Conservation (phyloP, 92 coral and sea anemone genomes). For the Siderastrea siderea region DNA sequence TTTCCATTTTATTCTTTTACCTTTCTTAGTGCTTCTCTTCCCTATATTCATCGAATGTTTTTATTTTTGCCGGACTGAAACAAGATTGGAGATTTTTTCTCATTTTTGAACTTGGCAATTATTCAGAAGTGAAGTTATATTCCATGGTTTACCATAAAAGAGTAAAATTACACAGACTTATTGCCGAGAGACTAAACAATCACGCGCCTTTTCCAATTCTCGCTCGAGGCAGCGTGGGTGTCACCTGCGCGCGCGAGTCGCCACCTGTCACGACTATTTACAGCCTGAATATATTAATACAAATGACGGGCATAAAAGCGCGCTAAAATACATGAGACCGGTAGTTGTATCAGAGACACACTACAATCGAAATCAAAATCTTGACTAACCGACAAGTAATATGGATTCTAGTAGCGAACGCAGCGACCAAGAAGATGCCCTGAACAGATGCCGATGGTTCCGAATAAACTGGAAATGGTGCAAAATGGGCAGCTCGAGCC, state of each 20-base stretch:
- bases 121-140: neutral
- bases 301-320: slow-evolving; percentile 41
- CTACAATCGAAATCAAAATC: neutral
- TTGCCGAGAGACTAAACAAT: neutral
- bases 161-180: neutral
- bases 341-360: slow-evolving; percentile 15
- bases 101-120: neutral
- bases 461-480: slow-evolving; percentile 48
- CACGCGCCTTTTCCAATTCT: neutral
- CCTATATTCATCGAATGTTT: too few species aligned
- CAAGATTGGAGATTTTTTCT: neutral
- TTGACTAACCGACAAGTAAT: neutral
- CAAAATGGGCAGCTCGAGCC: slow-evolving; percentile 39
- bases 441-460: slow-evolving; percentile 50
- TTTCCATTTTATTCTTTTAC: too few species aligned
- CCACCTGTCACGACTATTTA: slow-evolving; percentile 44
- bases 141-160: neutral
- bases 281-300: slow-evolving; percentile 30
- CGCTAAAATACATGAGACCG: neutral
- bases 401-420: slow-evolving; percentile 28
- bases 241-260: slow-evolving; percentile 18
- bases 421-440: slow-evolving; percentile 38
- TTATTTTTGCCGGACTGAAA: neutral
- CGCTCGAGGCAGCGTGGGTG: neutral
- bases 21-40: too few species aligned